Conservation (phyloP, 2,113 vertebrate genomes). For the Albula goreensis region DNA sequence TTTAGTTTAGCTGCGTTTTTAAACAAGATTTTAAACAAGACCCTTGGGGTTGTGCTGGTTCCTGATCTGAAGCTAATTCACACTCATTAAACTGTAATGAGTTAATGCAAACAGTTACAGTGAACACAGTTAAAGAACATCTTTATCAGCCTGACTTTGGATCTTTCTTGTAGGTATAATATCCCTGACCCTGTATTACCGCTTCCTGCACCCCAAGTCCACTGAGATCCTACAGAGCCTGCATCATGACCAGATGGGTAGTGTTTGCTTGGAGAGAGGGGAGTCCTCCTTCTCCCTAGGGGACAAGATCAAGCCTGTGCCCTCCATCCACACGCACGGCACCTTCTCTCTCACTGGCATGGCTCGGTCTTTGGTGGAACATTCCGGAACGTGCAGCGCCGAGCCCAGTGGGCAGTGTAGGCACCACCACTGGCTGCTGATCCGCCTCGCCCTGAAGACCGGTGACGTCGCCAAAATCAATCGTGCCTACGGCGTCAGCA, state of each 20-base stretch:
- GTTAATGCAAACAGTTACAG: background rate
- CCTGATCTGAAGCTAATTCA: no score
- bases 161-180: slow-evolving; percentile 62
- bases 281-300: slow-evolving; percentile 57
- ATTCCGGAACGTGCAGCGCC: slow-evolving; percentile 60
- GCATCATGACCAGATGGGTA: slow-evolving; percentile 50
- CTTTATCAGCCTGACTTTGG: background rate
- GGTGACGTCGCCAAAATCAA: slow-evolving; percentile 75
- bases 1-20: no score
- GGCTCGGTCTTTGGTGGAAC: slow-evolving; percentile 66
- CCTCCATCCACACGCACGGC: slow-evolving; percentile 62
- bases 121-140: background rate
- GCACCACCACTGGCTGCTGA: slow-evolving; percentile 84
- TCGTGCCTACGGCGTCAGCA: slow-evolving; percentile 67
- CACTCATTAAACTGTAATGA: no score
- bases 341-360: slow-evolving; percentile 69
- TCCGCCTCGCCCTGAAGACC: slow-evolving; percentile 83
- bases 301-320: slow-evolving; percentile 51
- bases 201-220: slow-evolving; percentile 83
- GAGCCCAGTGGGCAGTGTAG: slow-evolving; percentile 56
- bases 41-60: no score
- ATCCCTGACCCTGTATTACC: slow-evolving; percentile 79
- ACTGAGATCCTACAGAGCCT: slow-evolving; percentile 75
- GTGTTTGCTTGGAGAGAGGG: slow-evolving; percentile 46
- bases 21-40: no score